Evolutionary conservation across 2,888 invertebrate genomes (phyloP), one percentile per base, ranked within the genome.

Genomic region (Phyto melanocephala): DNA sequence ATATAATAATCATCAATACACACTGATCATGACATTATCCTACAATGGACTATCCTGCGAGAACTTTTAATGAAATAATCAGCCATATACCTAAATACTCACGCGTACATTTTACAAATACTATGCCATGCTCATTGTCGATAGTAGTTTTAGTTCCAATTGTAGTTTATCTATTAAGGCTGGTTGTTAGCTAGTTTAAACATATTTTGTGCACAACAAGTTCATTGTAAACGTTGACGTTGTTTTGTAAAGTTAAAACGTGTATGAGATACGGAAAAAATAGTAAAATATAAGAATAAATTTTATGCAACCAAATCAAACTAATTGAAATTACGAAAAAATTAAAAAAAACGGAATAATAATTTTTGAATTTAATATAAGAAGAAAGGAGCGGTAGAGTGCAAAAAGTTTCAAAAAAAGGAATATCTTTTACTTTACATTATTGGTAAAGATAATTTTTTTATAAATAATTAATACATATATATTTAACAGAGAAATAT

Each of bases 221-320:
- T 68, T 78, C 63, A 81, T 70, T 81, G 70, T 70, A 50, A 70
- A 74, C 56, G 63, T 65, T 28, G 52, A 70, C 70, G 63, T 70
- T 54, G 58, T 52, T 22, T 78, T 42, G 74, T 60, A 13, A 35
- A 47, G 40, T 45, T 40, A 50, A 47, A 22, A 40, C n/a, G 63
- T 42, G 47, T 54, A n/a, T 33, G 17, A 74, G 63, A 75, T 78
- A 68, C 81, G 81, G 81, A 81, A 81, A 22, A 47, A 33, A 50
- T 50, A 62, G 17, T 28, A 54, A 58, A 42, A 50, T 17, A 52
- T 50, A 65, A 40, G 33, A 52, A 60, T 42, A 76, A 62, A 76
- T 72, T 68, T 62, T 17, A 74, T 58, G 63, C 56, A 42, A 62
- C 50, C 22, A 54, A 54, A 65, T 13, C 58, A 37, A 11, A 56